phyloP scores from a whole-genome alignment of 2,113 vertebrate genomes.

The Lagenorhynchus albirostris region DNA sequence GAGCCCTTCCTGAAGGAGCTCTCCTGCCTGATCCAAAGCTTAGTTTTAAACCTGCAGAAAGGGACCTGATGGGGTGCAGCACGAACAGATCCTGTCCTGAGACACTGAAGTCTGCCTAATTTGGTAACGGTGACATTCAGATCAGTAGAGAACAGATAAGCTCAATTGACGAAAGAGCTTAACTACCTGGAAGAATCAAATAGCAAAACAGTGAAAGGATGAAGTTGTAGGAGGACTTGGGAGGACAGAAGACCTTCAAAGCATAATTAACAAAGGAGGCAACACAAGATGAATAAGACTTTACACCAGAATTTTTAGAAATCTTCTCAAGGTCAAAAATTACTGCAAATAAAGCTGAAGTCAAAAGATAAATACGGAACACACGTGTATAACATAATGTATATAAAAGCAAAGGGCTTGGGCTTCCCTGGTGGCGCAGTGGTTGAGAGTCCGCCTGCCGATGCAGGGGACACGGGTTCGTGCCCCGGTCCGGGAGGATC shows the following conservation, averaged over 20 bases:
- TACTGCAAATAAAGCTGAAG: background rate
- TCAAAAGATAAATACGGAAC: background rate
- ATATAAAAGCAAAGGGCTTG: background rate
- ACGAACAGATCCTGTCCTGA: rapidly evolving
- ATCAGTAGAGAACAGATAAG: background rate
- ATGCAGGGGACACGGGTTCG: too few species aligned
- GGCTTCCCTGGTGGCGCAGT: too few species aligned
- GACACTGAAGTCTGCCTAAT: background rate
- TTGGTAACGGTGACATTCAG: rapidly evolving
- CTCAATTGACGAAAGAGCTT: background rate
- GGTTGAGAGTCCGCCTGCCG: too few species aligned
- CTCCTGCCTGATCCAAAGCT: background rate
- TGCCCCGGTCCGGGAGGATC: too few species aligned
- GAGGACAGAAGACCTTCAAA: background rate
- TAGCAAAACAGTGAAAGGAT: background rate
- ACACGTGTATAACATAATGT: rapidly evolving
- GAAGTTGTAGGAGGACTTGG: background rate
- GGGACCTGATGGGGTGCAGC: background rate
- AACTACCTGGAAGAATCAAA: background rate
- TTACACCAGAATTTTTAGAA: background rate
- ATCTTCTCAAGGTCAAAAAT: background rate
- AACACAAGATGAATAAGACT: too few species aligned
- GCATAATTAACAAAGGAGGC: background rate
- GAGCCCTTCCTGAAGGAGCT: background rate
- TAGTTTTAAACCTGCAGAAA: background rate